Evolutionary conservation across 2,888 invertebrate species (phyloP).

Genomic region (Clepsis dumicolana): DNA sequence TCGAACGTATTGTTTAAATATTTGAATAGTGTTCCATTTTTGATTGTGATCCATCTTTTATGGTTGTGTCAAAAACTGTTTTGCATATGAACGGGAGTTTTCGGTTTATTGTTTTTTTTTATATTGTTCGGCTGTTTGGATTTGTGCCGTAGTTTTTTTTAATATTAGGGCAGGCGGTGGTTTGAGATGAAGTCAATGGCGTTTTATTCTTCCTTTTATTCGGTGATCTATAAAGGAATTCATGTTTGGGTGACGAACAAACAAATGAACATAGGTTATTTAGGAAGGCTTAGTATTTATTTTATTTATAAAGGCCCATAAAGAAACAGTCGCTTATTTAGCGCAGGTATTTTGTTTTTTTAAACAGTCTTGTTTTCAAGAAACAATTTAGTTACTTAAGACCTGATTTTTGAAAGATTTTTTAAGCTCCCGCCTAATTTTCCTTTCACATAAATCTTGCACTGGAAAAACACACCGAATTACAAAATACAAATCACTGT

Average conservation of each 20-base stretch:
- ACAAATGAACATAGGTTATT: background rate
- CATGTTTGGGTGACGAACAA: conserved; percentile 3
- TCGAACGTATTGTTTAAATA: conserved; percentile 67
- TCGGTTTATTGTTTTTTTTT: conserved; percentile 41
- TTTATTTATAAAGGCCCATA: background rate
- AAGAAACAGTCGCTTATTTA: too few species aligned
- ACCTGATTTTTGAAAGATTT: too few species aligned
- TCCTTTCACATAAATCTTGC: background rate
- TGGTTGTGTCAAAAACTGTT: conserved; percentile 77
- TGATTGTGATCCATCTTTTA: conserved; percentile 78
- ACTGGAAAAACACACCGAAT: conserved; percentile 27
- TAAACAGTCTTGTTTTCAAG: too few species aligned
- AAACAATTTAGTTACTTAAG: too few species aligned
- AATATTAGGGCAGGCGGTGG: conserved; percentile 43
- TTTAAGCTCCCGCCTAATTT: too few species aligned
- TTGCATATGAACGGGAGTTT: conserved; percentile 79
- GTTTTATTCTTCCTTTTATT: conserved; percentile 56
- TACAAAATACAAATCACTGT: conserved; percentile 76
- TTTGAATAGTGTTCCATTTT: conserved; percentile 65
- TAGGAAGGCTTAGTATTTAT: background rate
- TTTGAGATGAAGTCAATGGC: conserved; percentile 48
- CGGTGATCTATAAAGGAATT: conserved; percentile 38
- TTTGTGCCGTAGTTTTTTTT: conserved; percentile 53
- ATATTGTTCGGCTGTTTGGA: conserved; percentile 60
- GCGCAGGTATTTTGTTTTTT: too few species aligned